Percentiles rank a stretch among this genome's conserved stretches.
Evolutionary conservation across 2,797 vertebrate genomes (phyloP).

Genomic region (Paratrypauchen microcephalus): DNA sequence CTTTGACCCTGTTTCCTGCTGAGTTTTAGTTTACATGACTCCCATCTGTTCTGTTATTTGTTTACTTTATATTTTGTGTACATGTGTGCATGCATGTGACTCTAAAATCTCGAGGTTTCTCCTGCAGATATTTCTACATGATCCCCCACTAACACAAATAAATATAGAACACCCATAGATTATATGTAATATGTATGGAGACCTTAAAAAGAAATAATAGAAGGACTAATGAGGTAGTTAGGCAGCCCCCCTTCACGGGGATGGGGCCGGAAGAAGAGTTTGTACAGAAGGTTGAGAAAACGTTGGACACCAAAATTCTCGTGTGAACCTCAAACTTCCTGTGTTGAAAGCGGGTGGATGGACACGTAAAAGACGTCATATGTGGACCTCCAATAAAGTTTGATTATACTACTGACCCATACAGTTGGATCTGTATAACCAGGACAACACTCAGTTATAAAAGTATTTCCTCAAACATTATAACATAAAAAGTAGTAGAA

Average conservation of each 20-base stretch:
- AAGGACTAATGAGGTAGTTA: constrained; percentile 32
- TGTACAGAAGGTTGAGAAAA: constrained; percentile 59
- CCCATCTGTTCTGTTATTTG: constrained; percentile 60
- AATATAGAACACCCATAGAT: constrained; percentile 5
- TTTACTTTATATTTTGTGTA: constrained; percentile 57
- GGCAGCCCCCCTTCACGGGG: constrained; percentile 50
- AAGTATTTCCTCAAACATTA: background rate
- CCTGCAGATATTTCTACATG: constrained; percentile 16
- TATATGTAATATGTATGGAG: background rate
- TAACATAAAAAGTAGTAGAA: background rate
- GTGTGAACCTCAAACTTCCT: constrained; percentile 68
- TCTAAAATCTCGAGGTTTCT: constrained; percentile 23
- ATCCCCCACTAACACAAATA: constrained; percentile 26
- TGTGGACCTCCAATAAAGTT: background rate
- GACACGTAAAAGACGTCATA: constrained; percentile 1
- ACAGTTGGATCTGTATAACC: background rate
- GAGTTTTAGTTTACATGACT: constrained; percentile 59
- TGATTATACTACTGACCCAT: background rate
- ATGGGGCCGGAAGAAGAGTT: constrained; percentile 59
- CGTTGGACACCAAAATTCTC: constrained; percentile 54
- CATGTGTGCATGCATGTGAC: constrained; percentile 12
- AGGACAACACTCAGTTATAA: constrained; percentile 3
- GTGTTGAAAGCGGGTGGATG: constrained; percentile 12
- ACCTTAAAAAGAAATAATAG: background rate
- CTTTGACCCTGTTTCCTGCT: constrained; percentile 46